Conservation (phyloP, 37 sponge, comb jelly and placozoan genomes). For the Beroe ovata region DNA sequence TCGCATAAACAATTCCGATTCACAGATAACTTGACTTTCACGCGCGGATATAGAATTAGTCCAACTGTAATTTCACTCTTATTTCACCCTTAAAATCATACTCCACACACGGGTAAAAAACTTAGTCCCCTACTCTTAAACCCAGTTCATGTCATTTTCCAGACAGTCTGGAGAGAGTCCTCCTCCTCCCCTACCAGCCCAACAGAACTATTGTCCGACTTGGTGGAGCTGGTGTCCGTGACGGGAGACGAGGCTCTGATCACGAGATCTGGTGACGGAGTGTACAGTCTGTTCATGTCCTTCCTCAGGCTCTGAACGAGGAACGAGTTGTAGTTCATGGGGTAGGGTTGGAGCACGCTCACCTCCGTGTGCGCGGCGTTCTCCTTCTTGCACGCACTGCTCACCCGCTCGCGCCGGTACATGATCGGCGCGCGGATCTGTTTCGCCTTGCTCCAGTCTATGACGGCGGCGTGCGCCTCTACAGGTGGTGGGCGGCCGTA, state of each 20-base stretch:
- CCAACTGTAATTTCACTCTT: too few species aligned
- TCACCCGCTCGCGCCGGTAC: neutral
- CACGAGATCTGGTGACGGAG: neutral
- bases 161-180: neutral
- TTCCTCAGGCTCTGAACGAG: slow-evolving; percentile 56
- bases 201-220: neutral
- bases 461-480: slow-evolving; percentile 58
- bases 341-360: slow-evolving; percentile 51
- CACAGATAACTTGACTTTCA: too few species aligned
- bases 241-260: neutral
- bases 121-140: too few species aligned
- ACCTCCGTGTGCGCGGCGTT: slow-evolving; percentile 27
- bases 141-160: slow-evolving; percentile 50
- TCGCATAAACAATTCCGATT: too few species aligned
- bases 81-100: too few species aligned
- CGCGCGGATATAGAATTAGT: too few species aligned
- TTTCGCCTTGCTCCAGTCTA: slow-evolving; percentile 60
- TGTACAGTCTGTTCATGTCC: slow-evolving; percentile 39
- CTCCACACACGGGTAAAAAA: too few species aligned
- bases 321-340: slow-evolving; percentile 61
- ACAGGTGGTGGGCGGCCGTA: slow-evolving; percentile 13
- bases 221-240: neutral
- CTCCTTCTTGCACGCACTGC: slow-evolving; percentile 10
- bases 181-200: neutral
- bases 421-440: slow-evolving; percentile 30